These are phyloP conservation scores for Halichondria panicea DNA, from an alignment of 37 sponge, comb jelly and placozoan species.

Conservation along the genomic window DNA sequence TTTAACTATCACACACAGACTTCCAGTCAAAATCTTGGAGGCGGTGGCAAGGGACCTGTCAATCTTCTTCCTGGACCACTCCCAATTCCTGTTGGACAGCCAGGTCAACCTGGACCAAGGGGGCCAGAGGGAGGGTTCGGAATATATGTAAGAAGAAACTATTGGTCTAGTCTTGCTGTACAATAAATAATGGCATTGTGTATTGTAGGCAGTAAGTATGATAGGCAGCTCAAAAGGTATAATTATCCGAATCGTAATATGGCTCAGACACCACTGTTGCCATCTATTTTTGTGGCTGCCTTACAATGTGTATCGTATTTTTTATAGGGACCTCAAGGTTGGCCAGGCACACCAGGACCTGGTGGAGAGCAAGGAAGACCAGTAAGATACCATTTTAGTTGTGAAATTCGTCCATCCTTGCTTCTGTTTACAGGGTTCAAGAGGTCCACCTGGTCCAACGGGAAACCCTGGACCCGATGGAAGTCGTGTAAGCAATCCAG, in stretches of 20 bases:
- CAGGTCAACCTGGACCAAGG: constrained; percentile 48
- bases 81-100: constrained; percentile 62
- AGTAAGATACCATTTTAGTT: constrained; percentile 12
- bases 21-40: constrained; percentile 21
- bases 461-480: constrained; percentile 64
- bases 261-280: no score
- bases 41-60: constrained; percentile 55
- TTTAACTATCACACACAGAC: neutral
- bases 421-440: constrained; percentile 21
- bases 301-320: neutral
- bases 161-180: neutral
- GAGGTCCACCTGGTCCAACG: constrained; percentile 48
- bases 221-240: no score
- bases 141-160: constrained; percentile 23
- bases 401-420: neutral
- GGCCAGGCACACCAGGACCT: constrained; percentile 41
- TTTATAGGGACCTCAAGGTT: constrained; percentile 44
- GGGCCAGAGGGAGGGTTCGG: constrained; percentile 55
- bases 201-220: no score
- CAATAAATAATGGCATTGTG: no score
- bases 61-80: constrained; percentile 37
- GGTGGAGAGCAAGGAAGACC: constrained; percentile 50
- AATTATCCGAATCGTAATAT: no score
- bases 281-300: neutral
- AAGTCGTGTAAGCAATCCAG: constrained; percentile 15